phyloP scores from a whole-genome alignment of 2,797 vertebrate genomes.

The Characodon lateralis region DNA sequence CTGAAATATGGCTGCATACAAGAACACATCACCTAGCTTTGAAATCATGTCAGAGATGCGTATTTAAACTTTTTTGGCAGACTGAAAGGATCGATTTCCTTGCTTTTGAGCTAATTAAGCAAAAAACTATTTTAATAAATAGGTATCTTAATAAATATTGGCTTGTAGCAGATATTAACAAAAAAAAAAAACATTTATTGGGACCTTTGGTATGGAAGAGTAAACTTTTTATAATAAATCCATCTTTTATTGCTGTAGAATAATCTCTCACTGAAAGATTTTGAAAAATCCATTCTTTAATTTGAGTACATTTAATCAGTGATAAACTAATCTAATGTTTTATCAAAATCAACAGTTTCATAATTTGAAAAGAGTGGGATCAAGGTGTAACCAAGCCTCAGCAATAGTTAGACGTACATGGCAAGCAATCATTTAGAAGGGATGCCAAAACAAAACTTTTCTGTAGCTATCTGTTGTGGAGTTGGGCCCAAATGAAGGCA shows the following conservation, averaged over 20 bases:
- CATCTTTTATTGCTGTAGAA: not conserved
- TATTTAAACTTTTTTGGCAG: not conserved
- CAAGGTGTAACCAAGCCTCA: not conserved
- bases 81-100: no score
- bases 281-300: not conserved
- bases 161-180: no score
- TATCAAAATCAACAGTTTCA: not conserved
- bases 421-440: not conserved
- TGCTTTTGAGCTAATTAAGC: no score
- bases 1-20: no score
- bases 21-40: not conserved
- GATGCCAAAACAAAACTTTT: not conserved
- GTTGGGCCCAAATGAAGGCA: no score
- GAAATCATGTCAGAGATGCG: not conserved
- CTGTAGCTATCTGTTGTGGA: no score
- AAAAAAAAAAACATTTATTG: not conserved
- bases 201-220: not conserved
- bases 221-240: not conserved
- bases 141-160: no score
- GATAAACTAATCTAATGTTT: not conserved
- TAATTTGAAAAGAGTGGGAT: not conserved
- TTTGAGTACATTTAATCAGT: not conserved
- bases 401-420: not conserved
- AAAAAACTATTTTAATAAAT: no score
- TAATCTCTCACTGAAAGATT: not conserved